These are phyloP conservation scores for Exephanes ischioxanthus DNA, from an alignment of 2,888 invertebrate genomes.

Conservation along the genomic window DNA sequence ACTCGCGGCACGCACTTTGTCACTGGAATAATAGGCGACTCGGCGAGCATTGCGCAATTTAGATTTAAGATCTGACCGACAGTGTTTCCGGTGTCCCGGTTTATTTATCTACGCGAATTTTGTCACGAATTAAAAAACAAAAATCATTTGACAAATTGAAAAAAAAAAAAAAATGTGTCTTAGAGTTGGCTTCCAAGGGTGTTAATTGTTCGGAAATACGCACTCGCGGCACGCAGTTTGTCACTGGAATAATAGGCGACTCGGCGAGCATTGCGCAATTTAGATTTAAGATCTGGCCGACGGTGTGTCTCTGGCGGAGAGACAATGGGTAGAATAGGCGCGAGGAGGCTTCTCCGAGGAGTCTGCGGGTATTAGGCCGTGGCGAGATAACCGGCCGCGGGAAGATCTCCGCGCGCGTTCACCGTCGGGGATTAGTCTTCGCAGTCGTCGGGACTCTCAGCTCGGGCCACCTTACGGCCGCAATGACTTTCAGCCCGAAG, in stretches of 20 bases:
- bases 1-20: not conserved
- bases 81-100: not conserved
- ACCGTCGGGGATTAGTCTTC: conserved; percentile 18
- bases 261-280: conserved; percentile 82
- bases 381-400: conserved; percentile 76
- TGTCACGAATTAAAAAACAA: no score
- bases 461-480: conserved; percentile 68
- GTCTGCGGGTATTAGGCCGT: conserved; percentile 63
- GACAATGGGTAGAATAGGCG: conserved; percentile 80
- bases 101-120: no score
- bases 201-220: no score
- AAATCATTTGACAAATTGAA: no score
- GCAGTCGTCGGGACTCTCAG: conserved; percentile 41
- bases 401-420: conserved; percentile 19
- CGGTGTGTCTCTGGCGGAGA: conserved; percentile 30
- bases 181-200: no score
- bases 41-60: conserved; percentile 82
- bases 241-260: conserved; percentile 11
- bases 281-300: conserved; percentile 82
- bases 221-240: not conserved
- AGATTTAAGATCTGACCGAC: conserved; percentile 81
- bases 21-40: conserved; percentile 6
- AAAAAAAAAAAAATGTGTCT: no score
- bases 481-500: not conserved
- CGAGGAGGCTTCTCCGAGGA: conserved; percentile 65